These are phyloP conservation scores for Tympanuchus pallidicinctus DNA, from an alignment of 2,113 vertebrate genomes.

Conservation along the genomic window DNA sequence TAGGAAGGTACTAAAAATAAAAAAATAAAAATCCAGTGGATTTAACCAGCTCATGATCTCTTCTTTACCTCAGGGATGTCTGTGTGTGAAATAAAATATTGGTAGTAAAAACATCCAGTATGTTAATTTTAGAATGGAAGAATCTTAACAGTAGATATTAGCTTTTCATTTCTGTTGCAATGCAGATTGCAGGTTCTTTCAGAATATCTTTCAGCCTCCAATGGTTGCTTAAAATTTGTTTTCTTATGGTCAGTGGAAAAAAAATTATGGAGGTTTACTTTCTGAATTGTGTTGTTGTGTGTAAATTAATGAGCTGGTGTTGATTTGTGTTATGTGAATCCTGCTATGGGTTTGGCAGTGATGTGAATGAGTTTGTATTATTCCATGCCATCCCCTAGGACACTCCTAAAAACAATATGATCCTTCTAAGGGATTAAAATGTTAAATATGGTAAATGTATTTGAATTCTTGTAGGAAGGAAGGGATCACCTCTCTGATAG, in stretches of 20 bases:
- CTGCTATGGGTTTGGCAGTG: neutral
- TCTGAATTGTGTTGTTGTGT: constrained; percentile 28
- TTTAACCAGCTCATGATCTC: neutral
- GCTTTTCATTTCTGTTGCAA: constrained; percentile 61
- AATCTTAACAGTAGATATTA: neutral
- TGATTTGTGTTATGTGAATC: constrained; percentile 30
- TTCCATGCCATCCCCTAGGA: neutral
- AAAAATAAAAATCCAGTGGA: constrained; percentile 6
- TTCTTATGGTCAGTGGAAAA: neutral
- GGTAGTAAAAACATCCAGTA: neutral
- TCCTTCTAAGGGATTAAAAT: neutral
- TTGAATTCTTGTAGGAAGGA: constrained; percentile 40
- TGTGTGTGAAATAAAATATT: constrained; percentile 23
- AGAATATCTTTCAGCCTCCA: neutral
- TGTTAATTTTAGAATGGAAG: neutral
- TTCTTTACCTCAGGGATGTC: neutral
- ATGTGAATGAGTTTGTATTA: neutral
- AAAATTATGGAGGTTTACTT: constrained; percentile 39
- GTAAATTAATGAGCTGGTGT: constrained; percentile 50
- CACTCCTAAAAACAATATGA: neutral
- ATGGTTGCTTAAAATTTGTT: constrained; percentile 17
- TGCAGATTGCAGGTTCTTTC: constrained; percentile 13
- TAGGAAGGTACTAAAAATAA: neutral
- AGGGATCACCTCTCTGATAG: neutral
- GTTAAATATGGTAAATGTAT: neutral